Conservation (phyloP, 2,888 invertebrate species). For the Cylindroiulus punctatus region DNA sequence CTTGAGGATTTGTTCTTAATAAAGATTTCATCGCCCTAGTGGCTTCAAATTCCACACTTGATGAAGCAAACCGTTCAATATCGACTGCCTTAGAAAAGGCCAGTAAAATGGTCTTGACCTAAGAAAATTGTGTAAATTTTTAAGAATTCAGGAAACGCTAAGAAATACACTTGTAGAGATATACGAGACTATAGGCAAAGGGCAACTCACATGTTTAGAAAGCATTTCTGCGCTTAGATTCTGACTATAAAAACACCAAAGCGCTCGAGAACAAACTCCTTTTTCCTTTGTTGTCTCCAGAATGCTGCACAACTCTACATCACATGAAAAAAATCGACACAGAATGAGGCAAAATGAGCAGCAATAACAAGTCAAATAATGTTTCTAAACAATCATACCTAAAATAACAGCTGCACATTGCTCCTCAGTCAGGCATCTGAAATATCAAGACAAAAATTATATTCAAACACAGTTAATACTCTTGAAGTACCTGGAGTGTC, state of each 20-base stretch:
- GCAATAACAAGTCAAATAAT: background rate
- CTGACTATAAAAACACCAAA: constrained; percentile 17
- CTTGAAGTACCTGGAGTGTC: background rate
- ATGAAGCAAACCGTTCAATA: constrained; percentile 1
- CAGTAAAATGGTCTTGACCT: background rate
- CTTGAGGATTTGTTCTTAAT: constrained; percentile 23
- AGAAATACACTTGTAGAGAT: background rate
- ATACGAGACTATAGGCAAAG: background rate
- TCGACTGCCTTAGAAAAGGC: background rate
- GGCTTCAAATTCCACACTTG: constrained; percentile 46
- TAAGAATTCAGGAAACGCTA: background rate
- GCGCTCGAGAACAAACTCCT: background rate
- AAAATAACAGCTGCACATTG: background rate
- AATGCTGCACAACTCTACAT: background rate
- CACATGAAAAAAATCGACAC: background rate
- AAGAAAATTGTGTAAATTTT: background rate
- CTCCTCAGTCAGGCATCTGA: background rate
- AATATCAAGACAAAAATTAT: background rate
- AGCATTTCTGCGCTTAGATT: background rate
- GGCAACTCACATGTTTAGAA: constrained; percentile 17
- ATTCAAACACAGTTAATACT: background rate
- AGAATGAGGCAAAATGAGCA: background rate
- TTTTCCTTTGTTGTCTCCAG: background rate
- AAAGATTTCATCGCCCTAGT: background rate
- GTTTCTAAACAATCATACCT: background rate